Evolutionary conservation across 2,113 vertebrate species (phyloP).

Genomic region (Marmota monax): DNA sequence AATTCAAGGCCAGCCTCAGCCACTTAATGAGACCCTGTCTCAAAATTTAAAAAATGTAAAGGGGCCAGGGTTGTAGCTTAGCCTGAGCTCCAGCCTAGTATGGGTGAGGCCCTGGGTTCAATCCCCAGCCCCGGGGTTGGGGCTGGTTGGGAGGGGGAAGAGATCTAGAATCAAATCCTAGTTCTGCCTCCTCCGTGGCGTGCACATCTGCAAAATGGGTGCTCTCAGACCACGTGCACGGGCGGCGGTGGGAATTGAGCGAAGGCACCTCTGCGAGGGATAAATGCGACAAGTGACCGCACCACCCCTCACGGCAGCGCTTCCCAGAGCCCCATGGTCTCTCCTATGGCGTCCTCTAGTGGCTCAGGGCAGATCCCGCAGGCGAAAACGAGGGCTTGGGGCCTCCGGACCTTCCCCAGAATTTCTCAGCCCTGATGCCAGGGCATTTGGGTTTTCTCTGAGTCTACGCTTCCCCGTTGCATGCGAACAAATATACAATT

Average conservation of each 20-base stretch:
- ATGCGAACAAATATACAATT: background rate
- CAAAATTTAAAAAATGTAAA: background rate
- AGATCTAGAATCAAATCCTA: background rate
- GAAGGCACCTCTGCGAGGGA: background rate
- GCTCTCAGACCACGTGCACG: background rate
- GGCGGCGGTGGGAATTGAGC: background rate
- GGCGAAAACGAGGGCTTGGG: background rate
- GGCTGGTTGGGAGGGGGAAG: no score
- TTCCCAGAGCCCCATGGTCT: fast-evolving
- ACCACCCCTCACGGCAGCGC: fast-evolving
- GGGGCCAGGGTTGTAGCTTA: background rate
- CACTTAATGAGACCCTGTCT: background rate
- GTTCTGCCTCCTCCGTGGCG: background rate
- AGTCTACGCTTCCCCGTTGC: fast-evolving
- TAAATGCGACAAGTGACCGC: fast-evolving
- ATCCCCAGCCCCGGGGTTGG: no score
- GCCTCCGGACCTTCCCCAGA: background rate
- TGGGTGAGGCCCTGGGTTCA: background rate
- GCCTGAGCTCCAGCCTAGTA: no score
- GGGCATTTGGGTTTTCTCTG: background rate
- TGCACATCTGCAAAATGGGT: background rate
- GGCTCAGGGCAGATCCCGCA: background rate
- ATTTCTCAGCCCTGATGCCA: background rate
- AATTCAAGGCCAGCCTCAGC: background rate
- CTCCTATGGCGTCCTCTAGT: background rate